Evolutionary conservation across 2,113 vertebrate species (phyloP).

Genomic region (Dicrurus megarhynchus): DNA sequence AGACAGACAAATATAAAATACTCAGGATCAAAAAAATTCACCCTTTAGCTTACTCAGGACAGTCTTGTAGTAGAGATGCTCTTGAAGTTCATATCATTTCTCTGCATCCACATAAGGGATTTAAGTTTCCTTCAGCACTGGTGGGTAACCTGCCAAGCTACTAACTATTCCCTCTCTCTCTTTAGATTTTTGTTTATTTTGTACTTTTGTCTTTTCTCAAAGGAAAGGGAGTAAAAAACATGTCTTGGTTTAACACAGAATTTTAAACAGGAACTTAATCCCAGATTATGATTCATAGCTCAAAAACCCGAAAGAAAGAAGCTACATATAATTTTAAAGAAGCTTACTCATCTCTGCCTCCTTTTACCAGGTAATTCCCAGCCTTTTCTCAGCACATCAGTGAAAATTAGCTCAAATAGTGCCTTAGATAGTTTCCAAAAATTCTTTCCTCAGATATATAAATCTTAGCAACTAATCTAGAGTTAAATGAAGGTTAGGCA

Average conservation of each 20-base stretch:
- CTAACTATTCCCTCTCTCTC: neutral
- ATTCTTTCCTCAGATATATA: neutral
- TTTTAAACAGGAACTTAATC: neutral
- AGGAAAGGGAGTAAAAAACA: neutral
- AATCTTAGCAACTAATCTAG: neutral
- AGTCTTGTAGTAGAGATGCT: neutral
- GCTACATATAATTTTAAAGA: neutral
- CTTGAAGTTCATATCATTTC: neutral
- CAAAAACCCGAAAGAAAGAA: neutral
- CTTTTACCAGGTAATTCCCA: neutral
- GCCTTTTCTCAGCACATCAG: neutral
- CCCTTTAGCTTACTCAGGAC: neutral
- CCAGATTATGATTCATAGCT: neutral
- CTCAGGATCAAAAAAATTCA: neutral
- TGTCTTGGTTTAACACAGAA: neutral
- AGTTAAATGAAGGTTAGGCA: neutral
- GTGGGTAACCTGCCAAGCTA: neutral
- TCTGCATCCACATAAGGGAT: neutral
- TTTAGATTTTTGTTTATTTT: neutral
- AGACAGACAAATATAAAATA: neutral
- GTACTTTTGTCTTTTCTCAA: neutral
- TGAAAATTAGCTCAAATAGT: neutral
- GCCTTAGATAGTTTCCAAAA: neutral
- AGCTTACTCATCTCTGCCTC: neutral
- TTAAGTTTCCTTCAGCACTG: neutral